A percentile compares a stretch with the other conserved stretches of the same genome.
Conservation (phyloP, 2,797 vertebrate genomes). For the Anguilla megastoma region DNA sequence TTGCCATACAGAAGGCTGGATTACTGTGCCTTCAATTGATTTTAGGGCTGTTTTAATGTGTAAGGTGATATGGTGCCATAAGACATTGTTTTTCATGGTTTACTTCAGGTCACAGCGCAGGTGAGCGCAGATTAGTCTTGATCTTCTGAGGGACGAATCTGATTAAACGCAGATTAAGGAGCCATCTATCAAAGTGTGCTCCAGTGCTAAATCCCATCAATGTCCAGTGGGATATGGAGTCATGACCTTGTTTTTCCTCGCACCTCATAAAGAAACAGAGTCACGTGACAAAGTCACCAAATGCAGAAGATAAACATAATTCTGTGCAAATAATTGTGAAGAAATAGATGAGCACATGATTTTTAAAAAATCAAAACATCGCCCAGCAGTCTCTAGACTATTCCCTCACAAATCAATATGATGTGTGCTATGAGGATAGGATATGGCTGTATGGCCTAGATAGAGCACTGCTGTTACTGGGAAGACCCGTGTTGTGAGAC, state of each 20-base stretch:
- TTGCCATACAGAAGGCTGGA: neutral
- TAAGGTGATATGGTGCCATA: neutral
- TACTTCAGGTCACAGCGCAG: neutral
- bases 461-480: neutral
- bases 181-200: neutral
- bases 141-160: neutral
- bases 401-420: neutral
- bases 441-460: neutral
- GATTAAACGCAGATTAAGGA: neutral
- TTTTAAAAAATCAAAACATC: neutral
- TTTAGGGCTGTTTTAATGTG: neutral
- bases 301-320: neutral
- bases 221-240: neutral
- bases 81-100: conserved; percentile 8
- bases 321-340: neutral
- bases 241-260: conserved; percentile 8
- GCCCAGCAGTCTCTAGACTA: neutral
- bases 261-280: neutral
- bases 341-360: neutral
- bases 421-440: neutral
- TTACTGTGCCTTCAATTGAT: neutral
- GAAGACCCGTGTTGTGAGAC: neutral
- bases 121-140: neutral
- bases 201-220: neutral
- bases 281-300: neutral